Conservation (phyloP, 2,113 vertebrate genomes). For the Hemiprocne comata region DNA sequence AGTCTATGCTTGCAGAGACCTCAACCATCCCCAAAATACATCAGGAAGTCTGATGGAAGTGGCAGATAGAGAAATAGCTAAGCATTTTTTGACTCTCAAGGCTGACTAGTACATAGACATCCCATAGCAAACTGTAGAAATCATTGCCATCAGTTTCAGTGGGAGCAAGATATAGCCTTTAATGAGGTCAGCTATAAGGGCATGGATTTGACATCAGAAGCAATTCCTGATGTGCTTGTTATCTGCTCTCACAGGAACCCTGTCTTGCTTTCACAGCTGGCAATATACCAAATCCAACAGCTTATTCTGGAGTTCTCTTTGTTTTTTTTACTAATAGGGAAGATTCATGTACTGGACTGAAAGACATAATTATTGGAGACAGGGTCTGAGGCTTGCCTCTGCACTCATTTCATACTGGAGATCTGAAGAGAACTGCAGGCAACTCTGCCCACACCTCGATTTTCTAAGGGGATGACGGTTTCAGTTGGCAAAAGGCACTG, state of each 20-base stretch:
- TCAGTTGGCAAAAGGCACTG: neutral
- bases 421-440: neutral
- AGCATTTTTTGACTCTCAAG: neutral
- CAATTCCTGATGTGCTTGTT: conserved; percentile 24
- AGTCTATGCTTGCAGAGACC: neutral
- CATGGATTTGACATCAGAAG: conserved; percentile 18
- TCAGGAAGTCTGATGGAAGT: neutral
- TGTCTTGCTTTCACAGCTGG: neutral
- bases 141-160: neutral
- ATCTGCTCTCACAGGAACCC: neutral
- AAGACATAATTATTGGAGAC: neutral
- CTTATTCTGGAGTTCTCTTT: conserved; percentile 3
- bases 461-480: neutral
- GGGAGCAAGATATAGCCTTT: neutral
- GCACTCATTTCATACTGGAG: neutral
- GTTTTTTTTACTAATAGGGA: neutral
- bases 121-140: neutral
- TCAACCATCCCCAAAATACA: neutral
- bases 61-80: neutral
- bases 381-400: neutral
- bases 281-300: neutral
- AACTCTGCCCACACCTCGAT: neutral
- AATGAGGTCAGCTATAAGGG: conserved; percentile 26
- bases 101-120: neutral
- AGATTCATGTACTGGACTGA: neutral